A percentile compares a stretch with the other conserved stretches of the same genome.
Evolutionary conservation across 2,888 invertebrate genomes (phyloP).

Genomic region (Leistus spinibarbis): DNA sequence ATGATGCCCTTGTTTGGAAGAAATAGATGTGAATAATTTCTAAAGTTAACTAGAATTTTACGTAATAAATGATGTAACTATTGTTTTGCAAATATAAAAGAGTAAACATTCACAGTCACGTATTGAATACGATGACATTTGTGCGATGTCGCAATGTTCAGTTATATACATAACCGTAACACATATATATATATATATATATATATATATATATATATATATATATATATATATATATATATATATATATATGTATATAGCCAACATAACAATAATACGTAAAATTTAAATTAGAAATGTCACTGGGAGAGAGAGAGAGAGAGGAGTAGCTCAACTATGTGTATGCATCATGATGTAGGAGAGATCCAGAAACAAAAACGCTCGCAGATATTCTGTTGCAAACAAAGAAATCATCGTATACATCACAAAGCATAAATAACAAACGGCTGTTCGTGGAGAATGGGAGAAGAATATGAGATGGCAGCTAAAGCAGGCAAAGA

Average conservation of each 20-base stretch:
- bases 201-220: no score
- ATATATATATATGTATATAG: no score
- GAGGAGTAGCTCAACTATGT: not conserved
- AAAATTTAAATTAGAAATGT: conserved; percentile 1
- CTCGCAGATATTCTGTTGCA: not conserved
- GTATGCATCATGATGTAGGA: not conserved
- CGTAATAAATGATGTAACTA: not conserved
- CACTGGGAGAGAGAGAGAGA: not conserved
- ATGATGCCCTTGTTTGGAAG: not conserved
- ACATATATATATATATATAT: no score
- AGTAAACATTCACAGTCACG: not conserved
- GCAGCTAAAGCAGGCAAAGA: not conserved
- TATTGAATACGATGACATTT: not conserved
- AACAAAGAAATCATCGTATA: not conserved
- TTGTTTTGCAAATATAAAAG: not conserved
- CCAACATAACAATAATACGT: not conserved
- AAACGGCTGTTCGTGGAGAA: not conserved
- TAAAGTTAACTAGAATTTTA: not conserved
- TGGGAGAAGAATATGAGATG: not conserved
- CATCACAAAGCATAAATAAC: conserved; percentile 10
- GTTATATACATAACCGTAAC: not conserved
- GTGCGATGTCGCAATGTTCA: not conserved
- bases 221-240: no score
- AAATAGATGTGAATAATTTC: not conserved
- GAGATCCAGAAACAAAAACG: not conserved